Evolutionary conservation across 2,888 invertebrate genomes (phyloP), one percentile per base, ranked within the genome.

Genomic region (Chesias legatella): DNA sequence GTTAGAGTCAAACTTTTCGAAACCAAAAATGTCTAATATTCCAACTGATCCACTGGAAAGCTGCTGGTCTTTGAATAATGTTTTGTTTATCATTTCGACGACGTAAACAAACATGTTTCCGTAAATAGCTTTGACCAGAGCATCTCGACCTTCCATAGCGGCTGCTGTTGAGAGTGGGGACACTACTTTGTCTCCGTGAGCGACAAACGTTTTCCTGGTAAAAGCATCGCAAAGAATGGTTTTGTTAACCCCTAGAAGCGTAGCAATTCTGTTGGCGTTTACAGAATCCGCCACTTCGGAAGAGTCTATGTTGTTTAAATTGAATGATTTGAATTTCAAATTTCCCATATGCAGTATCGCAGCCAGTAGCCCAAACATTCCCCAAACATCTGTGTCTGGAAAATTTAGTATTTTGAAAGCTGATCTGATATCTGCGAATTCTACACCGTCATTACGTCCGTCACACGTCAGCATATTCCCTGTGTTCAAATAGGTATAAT

Each of bases 11-110:
- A 98, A 98, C 73, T 98, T 98, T 85, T 98, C 98, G 79, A 98
- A 99, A 1, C 98, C 98, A 70, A 98, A 98, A 56, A 98, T 98
- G 73, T 98, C 98, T 48, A 98, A 86, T 0, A 98, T 95, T 0
- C 98, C 98, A 47, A 98, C 97, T 0, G 94, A 94, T 20, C 89
- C 90, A 53, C 92, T 91, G 1, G 83, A 85, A 0, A 89, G 75
- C 20, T 88, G 79, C 53, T 91, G 90, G 3, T 91, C 90, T 73
- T 92, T 93, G 59, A 90, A 91, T 45, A 98, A 94, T 3, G 97
- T 95, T 53, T 91, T 90, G 71, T 98, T 98, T 51, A 98, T 96
- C 77, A 95, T 95, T 9, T 94, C 92, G 0, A 98, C 95, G 38
- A 98, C 94, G 84, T 94, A 93, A 45, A 95, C 91, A 71, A 98